phyloP scores from a whole-genome alignment of 2,113 vertebrate genomes.

The Circaetus cinerascens region DNA sequence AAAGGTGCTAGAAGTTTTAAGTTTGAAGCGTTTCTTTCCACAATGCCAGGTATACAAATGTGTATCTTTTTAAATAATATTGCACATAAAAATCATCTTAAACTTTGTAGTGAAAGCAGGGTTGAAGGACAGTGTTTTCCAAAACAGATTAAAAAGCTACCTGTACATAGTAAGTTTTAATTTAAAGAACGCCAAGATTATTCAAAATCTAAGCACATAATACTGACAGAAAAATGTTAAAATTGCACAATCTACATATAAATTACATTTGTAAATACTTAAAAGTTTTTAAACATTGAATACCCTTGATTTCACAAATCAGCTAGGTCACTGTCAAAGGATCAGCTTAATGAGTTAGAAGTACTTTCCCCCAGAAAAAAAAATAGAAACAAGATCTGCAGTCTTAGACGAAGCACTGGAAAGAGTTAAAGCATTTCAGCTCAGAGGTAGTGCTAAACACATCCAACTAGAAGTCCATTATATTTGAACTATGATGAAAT shows the following conservation, averaged over 20 bases:
- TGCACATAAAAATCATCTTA: constrained; percentile 63
- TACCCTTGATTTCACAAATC: constrained; percentile 67
- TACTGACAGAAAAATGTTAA: constrained; percentile 72
- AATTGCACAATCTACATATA: constrained; percentile 72
- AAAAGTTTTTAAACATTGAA: constrained; percentile 56
- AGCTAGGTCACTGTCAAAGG: constrained; percentile 55
- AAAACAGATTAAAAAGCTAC: constrained; percentile 64
- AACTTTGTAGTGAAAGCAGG: constrained; percentile 53
- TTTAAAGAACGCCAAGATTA: constrained; percentile 68
- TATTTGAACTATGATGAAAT: constrained; percentile 65
- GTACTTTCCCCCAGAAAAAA: neutral
- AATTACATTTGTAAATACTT: constrained; percentile 69
- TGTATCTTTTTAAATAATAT: constrained; percentile 63
- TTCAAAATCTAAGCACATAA: constrained; percentile 70
- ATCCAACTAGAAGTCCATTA: constrained; percentile 69
- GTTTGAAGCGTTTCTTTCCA: constrained; percentile 34
- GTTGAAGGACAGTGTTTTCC: constrained; percentile 56
- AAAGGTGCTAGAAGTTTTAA: constrained; percentile 47
- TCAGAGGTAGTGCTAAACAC: constrained; percentile 78
- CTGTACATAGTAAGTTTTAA: constrained; percentile 65
- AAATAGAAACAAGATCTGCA: constrained; percentile 24
- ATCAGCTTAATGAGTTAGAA: constrained; percentile 44
- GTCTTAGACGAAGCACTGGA: constrained; percentile 64
- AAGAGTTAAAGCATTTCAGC: constrained; percentile 71
- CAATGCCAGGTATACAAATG: constrained; percentile 28